Base-by-base conservation (phyloP, 2,113 vertebrate species). In the Proterorhinus semilunaris region DNA sequence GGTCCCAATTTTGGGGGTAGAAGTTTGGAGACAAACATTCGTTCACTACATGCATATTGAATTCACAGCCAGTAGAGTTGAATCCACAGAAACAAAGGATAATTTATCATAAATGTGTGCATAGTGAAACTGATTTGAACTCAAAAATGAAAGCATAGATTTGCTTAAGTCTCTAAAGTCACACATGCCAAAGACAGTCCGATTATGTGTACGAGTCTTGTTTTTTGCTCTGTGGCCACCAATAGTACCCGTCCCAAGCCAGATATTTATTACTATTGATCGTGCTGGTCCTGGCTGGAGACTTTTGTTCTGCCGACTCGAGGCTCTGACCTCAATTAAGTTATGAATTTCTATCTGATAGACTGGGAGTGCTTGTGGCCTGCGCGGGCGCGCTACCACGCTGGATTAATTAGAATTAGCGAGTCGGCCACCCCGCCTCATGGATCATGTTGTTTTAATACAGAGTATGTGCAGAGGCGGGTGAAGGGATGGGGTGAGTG, bases 301-400 rank as follows among this genome's bases (percentile, higher is more conserved):
- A 96, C 95, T 96, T 97, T 96, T 97, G 96, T 97, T 96, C 95
- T 95, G 92, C 91, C 91, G 92, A 93, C 94, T 94, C 85, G 82
- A 93, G 94, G 95, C 95, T 98, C 93, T 98, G 96, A 97, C 96
- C 96, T 98, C 96, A 98, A 98, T 98, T 98, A 98, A 98, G 96
- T 98, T 98, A 98, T 98, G 96, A 98, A 98, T 98, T 98, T 98
- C 95, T 96, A 98, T 98, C 95, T 96, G 92, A 98, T 98, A 96
- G 96, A 98, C 96, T 95, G 94, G 89, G 86, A 94, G 92, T 92
- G 94, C 94, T 94, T 93, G 81, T 83, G 93, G 94, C 94, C 93
- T 91, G 93, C 89, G 94, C 91, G 95, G 94, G 74, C 59, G 65
- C 52, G 86, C 92, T 76, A 83, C 92, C 91, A 93, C 91, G 94